Base-by-base conservation (phyloP, 2,888 invertebrate genomes). In the Agrotis ipsilon region DNA sequence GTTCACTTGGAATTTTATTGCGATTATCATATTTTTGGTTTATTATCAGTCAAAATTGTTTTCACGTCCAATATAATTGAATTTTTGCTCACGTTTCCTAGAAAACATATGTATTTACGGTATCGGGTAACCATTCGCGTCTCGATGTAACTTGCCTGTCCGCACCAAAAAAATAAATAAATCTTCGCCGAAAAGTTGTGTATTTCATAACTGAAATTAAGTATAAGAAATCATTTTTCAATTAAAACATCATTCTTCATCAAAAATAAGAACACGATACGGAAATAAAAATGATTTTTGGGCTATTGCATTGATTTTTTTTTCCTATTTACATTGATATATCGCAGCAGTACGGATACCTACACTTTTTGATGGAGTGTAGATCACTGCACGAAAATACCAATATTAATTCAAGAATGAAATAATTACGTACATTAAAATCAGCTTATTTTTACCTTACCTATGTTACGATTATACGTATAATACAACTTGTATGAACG, bases 261-360 rank as follows among this genome's bases (percentile, higher is more conserved):
- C 61, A 92, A 94, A 87, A 54, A 80, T 88, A 94, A 92, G 54
- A 78, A 91, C 89, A 93, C 89, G 89, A 93, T 87, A 88, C 75
- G 54, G 72, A 94, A 94, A 94, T 89, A 71, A 91, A 89, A 91
- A 91, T 87, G 89, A 92, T 92, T 92, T 93, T 95, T 94, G 96
- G 96, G 96, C 96, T 96, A 96, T 96, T 96, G 96, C 96, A 95
- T 94, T 94, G 91, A 91, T 86, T 87, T 93, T 94, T 32, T 92
- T 92, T 91, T 87, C 88, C 88, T 88, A 87, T 91, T 90, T 92
- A 94, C 91, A 90, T 95, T 94, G 94, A 90, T 82, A 74, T 87
- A 74, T 75, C 84, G 85, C 27, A 60, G 72, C 88, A 88, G 89
- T 75, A 73, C 80, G 11, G 27, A 52, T 49, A 13, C 1, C 65